Percentiles rank a stretch among this genome's conserved stretches.
phyloP scores from a whole-genome alignment of 2,797 vertebrate genomes.

The Cephalopachus bancanus region DNA sequence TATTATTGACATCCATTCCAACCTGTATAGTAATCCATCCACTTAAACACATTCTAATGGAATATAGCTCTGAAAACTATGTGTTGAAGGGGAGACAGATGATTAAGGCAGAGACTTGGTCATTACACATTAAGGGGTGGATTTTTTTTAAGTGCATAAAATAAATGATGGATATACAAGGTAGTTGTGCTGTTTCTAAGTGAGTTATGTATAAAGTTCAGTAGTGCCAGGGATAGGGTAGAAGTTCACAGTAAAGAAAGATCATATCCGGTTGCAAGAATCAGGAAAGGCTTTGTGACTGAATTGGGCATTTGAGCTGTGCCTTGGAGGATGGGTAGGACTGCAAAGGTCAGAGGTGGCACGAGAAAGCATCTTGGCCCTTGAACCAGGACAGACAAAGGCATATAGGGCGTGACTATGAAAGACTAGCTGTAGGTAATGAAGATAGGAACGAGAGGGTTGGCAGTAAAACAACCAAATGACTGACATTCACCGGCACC shows the following conservation, averaged over 20 bases:
- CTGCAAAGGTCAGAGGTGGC: conserved; percentile 35
- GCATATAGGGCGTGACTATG: background rate
- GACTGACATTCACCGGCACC: background rate
- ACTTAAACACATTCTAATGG: conserved; percentile 57
- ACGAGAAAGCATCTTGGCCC: conserved; percentile 15
- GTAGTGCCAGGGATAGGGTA: background rate
- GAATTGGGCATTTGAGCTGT: conserved; percentile 18
- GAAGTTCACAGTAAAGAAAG: background rate
- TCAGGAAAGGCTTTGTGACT: background rate
- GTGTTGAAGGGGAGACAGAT: background rate
- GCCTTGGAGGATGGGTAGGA: background rate
- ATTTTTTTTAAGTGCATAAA: conserved; percentile 25
- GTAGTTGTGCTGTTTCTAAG: background rate
- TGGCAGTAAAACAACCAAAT: conserved; percentile 36
- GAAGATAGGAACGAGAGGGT: background rate
- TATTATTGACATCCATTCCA: conserved; percentile 1
- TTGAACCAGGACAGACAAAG: background rate
- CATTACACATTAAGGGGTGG: conserved; percentile 44
- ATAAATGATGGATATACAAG: background rate
- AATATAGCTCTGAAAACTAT: conserved; percentile 52
- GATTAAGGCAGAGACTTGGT: conserved; percentile 54
- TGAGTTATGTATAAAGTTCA: conserved; percentile 36
- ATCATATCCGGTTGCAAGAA: background rate
- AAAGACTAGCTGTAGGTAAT: background rate
- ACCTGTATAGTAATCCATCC: conserved; percentile 24